Evolutionary conservation across 2,797 vertebrate genomes (phyloP).

Genomic region (Triplophysa yarkandensis): DNA sequence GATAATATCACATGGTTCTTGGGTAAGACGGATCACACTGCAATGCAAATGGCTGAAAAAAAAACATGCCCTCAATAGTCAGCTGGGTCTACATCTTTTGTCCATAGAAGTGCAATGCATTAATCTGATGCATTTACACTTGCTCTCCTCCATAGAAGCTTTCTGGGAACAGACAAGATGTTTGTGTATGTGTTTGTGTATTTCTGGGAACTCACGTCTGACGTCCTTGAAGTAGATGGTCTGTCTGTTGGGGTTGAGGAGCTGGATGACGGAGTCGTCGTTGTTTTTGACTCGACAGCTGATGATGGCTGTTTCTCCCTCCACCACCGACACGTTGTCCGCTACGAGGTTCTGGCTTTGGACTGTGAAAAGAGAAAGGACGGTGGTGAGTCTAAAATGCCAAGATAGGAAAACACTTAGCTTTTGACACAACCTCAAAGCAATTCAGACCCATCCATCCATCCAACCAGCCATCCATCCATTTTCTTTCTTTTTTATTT

Average conservation of each 20-base stretch:
- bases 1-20: constrained; percentile 52
- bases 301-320: constrained; percentile 94
- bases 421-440: background rate
- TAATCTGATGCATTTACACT: constrained; percentile 41
- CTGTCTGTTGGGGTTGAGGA: constrained; percentile 90
- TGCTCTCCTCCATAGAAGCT: constrained; percentile 17
- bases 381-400: background rate
- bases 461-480: background rate
- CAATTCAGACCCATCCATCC: background rate
- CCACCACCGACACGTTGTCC: constrained; percentile 92
- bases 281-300: constrained; percentile 94
- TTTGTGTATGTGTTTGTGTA: constrained; percentile 28
- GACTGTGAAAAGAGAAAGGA: constrained; percentile 69
- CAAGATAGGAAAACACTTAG: background rate
- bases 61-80: constrained; percentile 61
- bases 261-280: constrained; percentile 88
- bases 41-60: constrained; percentile 60
- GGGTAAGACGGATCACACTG: constrained; percentile 67
- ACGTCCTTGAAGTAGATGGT: constrained; percentile 89
- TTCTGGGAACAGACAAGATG: constrained; percentile 2
- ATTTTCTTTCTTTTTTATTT: background rate
- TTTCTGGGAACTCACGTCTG: constrained; percentile 82
- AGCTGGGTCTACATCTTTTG: constrained; percentile 60
- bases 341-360: constrained; percentile 91
- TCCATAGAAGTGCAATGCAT: constrained; percentile 42